A percentile compares a stretch with the other conserved stretches of the same genome.
These are phyloP conservation scores for Neuroscelio doddi DNA, from an alignment of 2,888 invertebrate genomes.

Conservation along the genomic window DNA sequence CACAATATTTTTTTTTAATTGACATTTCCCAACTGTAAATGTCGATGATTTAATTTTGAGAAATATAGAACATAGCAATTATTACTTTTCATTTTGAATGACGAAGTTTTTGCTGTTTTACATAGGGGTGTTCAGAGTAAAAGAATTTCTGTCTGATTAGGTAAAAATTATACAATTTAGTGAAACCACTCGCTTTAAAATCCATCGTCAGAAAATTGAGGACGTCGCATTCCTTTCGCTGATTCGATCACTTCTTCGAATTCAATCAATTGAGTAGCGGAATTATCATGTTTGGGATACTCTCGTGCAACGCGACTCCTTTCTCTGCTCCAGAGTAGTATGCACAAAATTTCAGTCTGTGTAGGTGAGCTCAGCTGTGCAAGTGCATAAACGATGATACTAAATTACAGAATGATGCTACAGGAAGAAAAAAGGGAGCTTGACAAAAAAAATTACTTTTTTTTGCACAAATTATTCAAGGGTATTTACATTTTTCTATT, in stretches of 20 bases:
- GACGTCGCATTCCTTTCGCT: constrained; percentile 27
- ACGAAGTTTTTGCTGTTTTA: too few species aligned
- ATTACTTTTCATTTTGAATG: too few species aligned
- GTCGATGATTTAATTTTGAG: too few species aligned
- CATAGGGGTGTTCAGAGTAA: too few species aligned
- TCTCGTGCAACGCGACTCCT: constrained; percentile 24
- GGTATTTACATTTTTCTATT: too few species aligned
- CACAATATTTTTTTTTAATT: too few species aligned
- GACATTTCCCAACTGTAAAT: constrained; percentile 19
- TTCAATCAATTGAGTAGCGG: constrained; percentile 26
- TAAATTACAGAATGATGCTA: constrained; percentile 43
- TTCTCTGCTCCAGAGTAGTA: constrained; percentile 24
- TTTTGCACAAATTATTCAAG: too few species aligned
- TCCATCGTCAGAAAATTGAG: constrained; percentile 16
- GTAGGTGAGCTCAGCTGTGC: constrained; percentile 40
- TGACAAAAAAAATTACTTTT: too few species aligned
- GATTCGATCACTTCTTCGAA: constrained; percentile 34
- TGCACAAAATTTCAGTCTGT: constrained; percentile 29
- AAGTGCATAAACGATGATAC: constrained; percentile 35
- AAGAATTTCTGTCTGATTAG: too few species aligned
- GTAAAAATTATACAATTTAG: background rate
- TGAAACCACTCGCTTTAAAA: constrained; percentile 16
- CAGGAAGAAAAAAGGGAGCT: too few species aligned
- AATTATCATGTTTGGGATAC: constrained; percentile 18
- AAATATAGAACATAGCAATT: too few species aligned